Evolutionary conservation across 2,113 vertebrate species (phyloP).

Genomic region (Muscicapa adusta): DNA sequence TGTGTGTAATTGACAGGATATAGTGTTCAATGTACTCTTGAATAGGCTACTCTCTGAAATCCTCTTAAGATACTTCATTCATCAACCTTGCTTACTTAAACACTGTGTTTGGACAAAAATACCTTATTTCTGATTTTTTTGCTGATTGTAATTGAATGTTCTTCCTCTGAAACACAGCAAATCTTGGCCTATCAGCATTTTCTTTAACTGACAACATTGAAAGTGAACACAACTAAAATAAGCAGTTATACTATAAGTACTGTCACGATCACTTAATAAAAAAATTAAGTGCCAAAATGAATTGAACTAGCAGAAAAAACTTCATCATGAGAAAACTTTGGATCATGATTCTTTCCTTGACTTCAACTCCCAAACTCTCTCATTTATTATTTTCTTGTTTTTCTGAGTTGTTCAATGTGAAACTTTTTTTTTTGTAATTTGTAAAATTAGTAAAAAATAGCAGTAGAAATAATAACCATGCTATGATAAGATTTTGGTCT

Average conservation of each 20-base stretch:
- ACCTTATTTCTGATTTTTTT: neutral
- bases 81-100: neutral
- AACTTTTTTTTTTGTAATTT: neutral
- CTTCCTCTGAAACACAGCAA: slow-evolving; percentile 1
- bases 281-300: neutral
- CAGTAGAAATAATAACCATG: neutral
- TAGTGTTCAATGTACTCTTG: neutral
- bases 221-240: neutral
- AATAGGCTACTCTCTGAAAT: neutral
- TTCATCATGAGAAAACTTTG: neutral
- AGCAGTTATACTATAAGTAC: neutral
- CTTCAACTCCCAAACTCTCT: neutral
- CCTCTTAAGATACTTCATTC: neutral
- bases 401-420: neutral
- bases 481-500: slow-evolving; percentile 9
- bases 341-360: neutral
- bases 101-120: neutral
- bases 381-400: neutral
- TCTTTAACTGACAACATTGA: neutral
- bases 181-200: neutral
- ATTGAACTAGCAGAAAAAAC: neutral
- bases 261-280: neutral
- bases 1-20: neutral
- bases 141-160: neutral
- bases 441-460: neutral